Percentiles rank a stretch among this genome's conserved stretches.
These are phyloP conservation scores for Neoascia interrupta DNA, from an alignment of 2,888 invertebrate species.

Conservation along the genomic window DNA sequence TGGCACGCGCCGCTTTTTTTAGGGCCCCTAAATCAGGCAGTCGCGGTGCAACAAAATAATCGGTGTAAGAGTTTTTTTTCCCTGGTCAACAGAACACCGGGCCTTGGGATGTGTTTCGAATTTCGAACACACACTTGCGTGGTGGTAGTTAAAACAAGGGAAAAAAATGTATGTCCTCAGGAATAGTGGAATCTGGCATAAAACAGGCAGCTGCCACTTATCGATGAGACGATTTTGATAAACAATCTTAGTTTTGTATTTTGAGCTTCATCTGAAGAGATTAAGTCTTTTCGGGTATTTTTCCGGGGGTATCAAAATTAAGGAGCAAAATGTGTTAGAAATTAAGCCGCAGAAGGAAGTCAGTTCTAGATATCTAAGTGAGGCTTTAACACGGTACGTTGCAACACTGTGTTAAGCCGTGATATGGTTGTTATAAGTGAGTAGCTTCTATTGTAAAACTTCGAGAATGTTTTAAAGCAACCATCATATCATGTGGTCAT, in stretches of 20 bases:
- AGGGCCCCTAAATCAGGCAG: constrained; percentile 15
- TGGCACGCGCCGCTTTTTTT: constrained; percentile 56
- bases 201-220: constrained; percentile 60
- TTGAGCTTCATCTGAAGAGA: no score
- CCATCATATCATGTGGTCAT: no score
- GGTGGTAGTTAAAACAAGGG: constrained; percentile 14
- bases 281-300: no score
- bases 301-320: no score
- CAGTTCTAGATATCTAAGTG: no score
- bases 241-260: constrained; percentile 41
- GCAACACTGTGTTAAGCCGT: no score
- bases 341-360: no score
- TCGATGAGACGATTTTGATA: constrained; percentile 62
- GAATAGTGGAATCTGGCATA: constrained; percentile 35
- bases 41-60: constrained; percentile 44
- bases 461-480: no score
- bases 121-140: neutral
- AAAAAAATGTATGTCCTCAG: constrained; percentile 31
- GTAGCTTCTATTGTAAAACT: no score
- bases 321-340: no score
- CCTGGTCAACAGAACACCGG: constrained; percentile 53
- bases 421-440: no score
- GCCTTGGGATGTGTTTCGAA: constrained; percentile 30
- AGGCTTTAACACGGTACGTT: no score
- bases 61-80: constrained; percentile 45